phyloP scores from a whole-genome alignment of 2,888 invertebrate genomes.

The Napeogenes sylphis region DNA sequence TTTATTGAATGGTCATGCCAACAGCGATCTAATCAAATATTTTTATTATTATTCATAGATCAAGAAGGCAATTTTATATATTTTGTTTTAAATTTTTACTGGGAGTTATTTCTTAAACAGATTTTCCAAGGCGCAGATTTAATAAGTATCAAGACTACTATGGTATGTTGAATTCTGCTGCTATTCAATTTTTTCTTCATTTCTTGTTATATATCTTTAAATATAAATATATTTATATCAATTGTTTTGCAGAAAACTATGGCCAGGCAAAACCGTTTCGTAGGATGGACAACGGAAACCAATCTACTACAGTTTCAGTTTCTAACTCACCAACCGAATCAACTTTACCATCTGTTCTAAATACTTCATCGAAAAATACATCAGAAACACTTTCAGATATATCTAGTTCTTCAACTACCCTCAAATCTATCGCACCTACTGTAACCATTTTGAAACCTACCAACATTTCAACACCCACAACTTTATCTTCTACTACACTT shows the following conservation, averaged over 20 bases:
- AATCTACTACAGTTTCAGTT: too few relatives aligned
- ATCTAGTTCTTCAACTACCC: too few relatives aligned
- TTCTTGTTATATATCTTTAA: neutral
- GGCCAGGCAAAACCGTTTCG: conserved; percentile 7
- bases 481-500: too few relatives aligned
- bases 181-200: neutral
- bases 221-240: neutral
- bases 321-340: neutral
- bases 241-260: neutral
- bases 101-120: neutral
- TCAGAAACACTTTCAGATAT: too few relatives aligned
- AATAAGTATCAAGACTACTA: neutral
- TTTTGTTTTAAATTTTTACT: neutral
- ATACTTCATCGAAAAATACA: too few relatives aligned
- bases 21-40: too few relatives aligned
- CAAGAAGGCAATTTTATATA: too few relatives aligned
- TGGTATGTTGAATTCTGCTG: neutral
- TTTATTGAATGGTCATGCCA: too few relatives aligned
- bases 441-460: too few relatives aligned
- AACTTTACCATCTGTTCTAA: neutral
- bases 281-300: conserved; percentile 15
- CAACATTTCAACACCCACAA: too few relatives aligned
- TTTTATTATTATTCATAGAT: too few relatives aligned
- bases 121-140: conserved; percentile 1
- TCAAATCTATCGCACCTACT: too few relatives aligned